A percentile compares a stretch with the other conserved stretches of the same genome.
Evolutionary conservation across 2,888 invertebrate species (phyloP).

Genomic region (Linhomoeus sp.): DNA sequence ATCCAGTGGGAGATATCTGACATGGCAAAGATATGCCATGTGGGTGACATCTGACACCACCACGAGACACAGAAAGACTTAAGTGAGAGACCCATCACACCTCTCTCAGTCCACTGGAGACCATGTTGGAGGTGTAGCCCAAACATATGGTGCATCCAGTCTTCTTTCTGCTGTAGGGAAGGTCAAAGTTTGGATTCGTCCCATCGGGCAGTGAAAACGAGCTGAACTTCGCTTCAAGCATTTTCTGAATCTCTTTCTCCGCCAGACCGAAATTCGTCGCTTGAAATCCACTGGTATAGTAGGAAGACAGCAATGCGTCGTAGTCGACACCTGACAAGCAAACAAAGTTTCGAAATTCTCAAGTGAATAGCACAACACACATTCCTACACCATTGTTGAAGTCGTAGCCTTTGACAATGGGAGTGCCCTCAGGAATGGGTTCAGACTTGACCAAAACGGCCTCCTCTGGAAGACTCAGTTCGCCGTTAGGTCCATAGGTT

Average conservation of each 20-base stretch:
- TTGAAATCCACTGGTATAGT: too few species aligned
- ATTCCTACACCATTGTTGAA: not conserved
- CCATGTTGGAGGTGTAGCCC: conserved; percentile 90
- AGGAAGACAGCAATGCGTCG: not conserved
- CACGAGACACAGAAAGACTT: not conserved
- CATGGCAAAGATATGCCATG: too few species aligned
- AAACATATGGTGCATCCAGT: conserved; percentile 72
- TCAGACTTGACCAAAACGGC: too few species aligned
- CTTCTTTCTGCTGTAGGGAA: conserved; percentile 7
- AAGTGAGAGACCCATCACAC: conserved; percentile 35
- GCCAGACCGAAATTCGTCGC: not conserved
- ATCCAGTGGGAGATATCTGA: too few species aligned
- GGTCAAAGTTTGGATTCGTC: not conserved
- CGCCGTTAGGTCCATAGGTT: too few species aligned
- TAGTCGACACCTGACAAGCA: not conserved
- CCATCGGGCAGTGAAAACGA: too few species aligned
- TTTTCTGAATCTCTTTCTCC: not conserved
- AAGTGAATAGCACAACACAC: too few species aligned
- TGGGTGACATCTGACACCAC: not conserved
- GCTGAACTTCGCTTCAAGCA: not conserved
- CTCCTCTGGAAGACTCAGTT: too few species aligned
- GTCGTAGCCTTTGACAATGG: not conserved
- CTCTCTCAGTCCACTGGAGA: conserved; percentile 81
- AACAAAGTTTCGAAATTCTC: not conserved
- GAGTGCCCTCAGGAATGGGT: too few species aligned